These are phyloP conservation scores for Nemapogon koenigi DNA, from an alignment of 2,888 invertebrate species.

Conservation along the genomic window DNA sequence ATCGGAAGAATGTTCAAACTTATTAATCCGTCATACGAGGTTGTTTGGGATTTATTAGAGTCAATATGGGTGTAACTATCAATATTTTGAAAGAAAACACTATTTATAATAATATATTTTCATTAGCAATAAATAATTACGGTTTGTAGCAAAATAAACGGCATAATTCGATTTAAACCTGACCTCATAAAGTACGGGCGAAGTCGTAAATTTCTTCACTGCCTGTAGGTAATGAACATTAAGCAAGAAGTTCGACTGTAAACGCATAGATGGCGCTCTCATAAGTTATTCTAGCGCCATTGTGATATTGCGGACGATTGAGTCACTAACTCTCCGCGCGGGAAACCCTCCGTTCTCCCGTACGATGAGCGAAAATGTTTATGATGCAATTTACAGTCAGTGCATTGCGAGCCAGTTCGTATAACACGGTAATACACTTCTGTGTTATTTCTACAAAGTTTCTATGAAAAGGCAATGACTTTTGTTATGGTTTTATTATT, in stretches of 20 bases:
- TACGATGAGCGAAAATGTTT: constrained; percentile 39
- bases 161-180: constrained; percentile 6
- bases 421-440: constrained; percentile 44
- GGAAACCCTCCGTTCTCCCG: constrained; percentile 15
- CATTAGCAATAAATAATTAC: no score
- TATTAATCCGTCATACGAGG: no score
- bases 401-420: constrained; percentile 52
- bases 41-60: no score
- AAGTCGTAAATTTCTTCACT: constrained; percentile 4
- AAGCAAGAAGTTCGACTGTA: constrained; percentile 28
- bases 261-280: constrained; percentile 36
- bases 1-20: neutral
- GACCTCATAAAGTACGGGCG: constrained; percentile 6
- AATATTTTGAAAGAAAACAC: no score
- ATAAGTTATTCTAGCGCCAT: constrained; percentile 21
- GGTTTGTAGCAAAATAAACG: no score
- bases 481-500: no score
- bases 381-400: constrained; percentile 55
- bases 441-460: constrained; percentile 24
- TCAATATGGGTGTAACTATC: no score
- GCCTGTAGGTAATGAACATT: constrained; percentile 1
- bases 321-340: constrained; percentile 26
- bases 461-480: no score
- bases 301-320: constrained; percentile 19
- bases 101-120: no score